Conservation (phyloP, 2,797 vertebrate genomes). For the Pipistrellus nathusii region DNA sequence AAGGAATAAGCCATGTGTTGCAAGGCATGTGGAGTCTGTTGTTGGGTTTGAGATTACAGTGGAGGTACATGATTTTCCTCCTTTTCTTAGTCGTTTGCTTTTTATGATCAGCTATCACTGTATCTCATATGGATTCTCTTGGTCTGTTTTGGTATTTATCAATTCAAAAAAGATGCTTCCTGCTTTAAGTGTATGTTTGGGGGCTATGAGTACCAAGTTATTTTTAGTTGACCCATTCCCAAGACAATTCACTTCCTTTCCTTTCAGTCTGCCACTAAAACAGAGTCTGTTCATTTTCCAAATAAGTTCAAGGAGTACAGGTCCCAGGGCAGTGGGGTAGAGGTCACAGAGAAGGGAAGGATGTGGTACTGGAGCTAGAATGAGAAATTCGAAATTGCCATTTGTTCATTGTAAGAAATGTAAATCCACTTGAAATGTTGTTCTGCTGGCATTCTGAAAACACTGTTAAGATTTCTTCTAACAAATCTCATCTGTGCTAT, state of each 20-base stretch:
- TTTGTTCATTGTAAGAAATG: conserved; percentile 51
- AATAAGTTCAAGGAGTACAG: neutral
- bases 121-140: neutral
- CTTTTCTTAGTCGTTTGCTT: conserved; percentile 10
- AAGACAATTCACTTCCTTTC: neutral
- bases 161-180: neutral
- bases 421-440: conserved; percentile 65
- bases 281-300: neutral
- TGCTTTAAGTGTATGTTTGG: neutral
- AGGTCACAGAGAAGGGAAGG: neutral
- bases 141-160: neutral
- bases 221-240: neutral
- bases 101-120: neutral
- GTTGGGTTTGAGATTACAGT: conserved; percentile 13
- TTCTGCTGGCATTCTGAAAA: conserved; percentile 67
- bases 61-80: neutral
- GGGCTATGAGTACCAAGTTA: neutral
- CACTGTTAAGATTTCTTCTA: conserved; percentile 66
- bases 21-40: neutral
- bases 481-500: conserved; percentile 68
- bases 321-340: neutral
- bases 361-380: neutral
- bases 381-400: conserved; percentile 37
- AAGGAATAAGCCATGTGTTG: conserved; percentile 1
- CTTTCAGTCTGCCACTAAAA: neutral